Evolutionary conservation across 2,113 vertebrate species (phyloP), one percentile per base, ranked within the genome.

Genomic region (Pterocles orientalis): DNA sequence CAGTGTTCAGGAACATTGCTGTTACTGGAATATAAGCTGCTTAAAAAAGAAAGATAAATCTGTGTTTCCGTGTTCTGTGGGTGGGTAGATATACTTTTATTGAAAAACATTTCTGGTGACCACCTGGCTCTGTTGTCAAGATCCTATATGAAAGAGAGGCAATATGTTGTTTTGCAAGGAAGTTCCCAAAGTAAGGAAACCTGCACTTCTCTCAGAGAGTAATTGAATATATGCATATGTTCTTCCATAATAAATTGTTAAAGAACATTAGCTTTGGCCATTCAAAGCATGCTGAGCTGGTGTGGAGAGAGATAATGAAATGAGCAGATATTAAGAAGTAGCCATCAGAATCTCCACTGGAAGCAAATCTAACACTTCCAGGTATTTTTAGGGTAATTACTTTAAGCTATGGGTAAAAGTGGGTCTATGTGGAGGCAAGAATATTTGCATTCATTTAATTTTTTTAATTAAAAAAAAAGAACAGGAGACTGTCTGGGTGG

Each of bases 321-420:
- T 34, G 51, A 78, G 61, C 93, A 75, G 88, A 81, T 94, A 62
- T 69, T 94, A 91, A 88, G 79, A 48, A 50, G 56, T 75, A 94
- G 94, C 84, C 97, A 97, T 97, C 94, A 97, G 92, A 82, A 93
- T 77, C 89, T 90, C 96, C 12, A 20, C 92, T 95, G 95, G 97
- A 95, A 88, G 88, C 57, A 93, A 93, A 65, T 70, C 50, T 61
- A 88, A 84, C 80, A 81, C 80, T 82, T 92, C 50, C 85, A 79
- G 47, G 69, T 90, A 57, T 51, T 85, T 86, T 90, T 88, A 65
- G 33, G 61, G 60, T 85, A 81, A 85, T 92, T 81, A 92, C 84
- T 86, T 90, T 68, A 90, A 92, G 48, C 43, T 57, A 2, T 26
- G 25, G 48, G 4, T 86, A 68, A 77, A 86, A 77, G 48, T 31